Conservation (phyloP, 2,113 vertebrate species). For the Boulengeromyrus knoepffleri region DNA sequence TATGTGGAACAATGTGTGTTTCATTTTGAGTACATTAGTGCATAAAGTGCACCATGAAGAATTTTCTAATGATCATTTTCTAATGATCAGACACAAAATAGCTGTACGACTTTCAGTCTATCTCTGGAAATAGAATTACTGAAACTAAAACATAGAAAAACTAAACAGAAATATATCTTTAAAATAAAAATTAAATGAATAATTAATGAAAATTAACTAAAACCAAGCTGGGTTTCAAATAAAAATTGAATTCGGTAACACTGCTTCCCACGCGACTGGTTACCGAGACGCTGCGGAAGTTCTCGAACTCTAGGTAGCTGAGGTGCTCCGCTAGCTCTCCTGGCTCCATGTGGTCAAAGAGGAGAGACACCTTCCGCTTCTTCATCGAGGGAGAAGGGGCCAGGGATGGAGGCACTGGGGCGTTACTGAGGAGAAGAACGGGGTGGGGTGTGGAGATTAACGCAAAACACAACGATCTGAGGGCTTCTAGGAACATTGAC, state of each 20-base stretch:
- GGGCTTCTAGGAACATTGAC: neutral
- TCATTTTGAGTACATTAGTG: neutral
- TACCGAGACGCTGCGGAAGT: slow-evolving; percentile 79
- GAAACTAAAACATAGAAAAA: neutral
- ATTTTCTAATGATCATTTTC: neutral
- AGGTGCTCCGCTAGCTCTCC: slow-evolving; percentile 79
- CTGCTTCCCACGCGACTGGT: slow-evolving; percentile 14
- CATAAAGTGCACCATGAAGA: neutral
- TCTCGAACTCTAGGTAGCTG: slow-evolving; percentile 82
- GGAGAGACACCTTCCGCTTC: slow-evolving; percentile 84
- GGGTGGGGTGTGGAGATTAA: neutral
- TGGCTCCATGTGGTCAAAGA: slow-evolving; percentile 84
- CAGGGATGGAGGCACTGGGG: slow-evolving; percentile 47
- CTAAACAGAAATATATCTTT: neutral
- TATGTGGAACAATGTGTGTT: neutral
- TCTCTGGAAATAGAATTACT: neutral
- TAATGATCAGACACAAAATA: neutral
- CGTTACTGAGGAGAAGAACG: slow-evolving; percentile 39
- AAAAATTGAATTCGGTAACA: neutral
- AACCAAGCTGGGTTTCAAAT: neutral
- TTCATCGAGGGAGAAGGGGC: slow-evolving; percentile 72
- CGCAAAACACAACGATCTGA: neutral
- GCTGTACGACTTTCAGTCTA: neutral
- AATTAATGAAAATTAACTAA: neutral
- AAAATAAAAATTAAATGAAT: neutral